Percentiles rank a stretch among this genome's conserved stretches.
phyloP scores from a whole-genome alignment of 2,888 invertebrate genomes.

The Clistopyga incitator region DNA sequence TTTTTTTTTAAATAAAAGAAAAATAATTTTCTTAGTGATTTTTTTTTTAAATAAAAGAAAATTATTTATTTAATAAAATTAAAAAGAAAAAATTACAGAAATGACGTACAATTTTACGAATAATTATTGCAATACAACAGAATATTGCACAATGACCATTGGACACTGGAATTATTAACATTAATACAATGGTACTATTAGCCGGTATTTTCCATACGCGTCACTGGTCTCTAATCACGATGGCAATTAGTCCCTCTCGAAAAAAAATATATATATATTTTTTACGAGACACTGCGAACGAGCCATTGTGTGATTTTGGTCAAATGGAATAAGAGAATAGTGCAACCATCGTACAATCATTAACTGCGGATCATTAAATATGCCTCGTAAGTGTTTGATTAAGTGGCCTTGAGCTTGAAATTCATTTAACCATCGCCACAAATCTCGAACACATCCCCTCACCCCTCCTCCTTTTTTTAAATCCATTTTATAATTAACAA shows the following conservation, averaged over 20 bases:
- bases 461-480: too few species aligned
- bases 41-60: too few species aligned
- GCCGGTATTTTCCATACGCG: not conserved
- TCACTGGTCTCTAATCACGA: not conserved
- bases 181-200: not conserved
- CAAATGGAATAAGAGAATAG: not conserved
- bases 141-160: not conserved
- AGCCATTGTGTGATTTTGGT: not conserved
- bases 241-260: not conserved
- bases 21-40: too few species aligned
- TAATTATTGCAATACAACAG: not conserved
- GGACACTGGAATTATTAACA: not conserved
- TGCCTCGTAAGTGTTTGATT: slow-evolving; percentile 16
- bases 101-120: too few species aligned
- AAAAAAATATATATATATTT: too few species aligned
- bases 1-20: too few species aligned
- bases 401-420: slow-evolving; percentile 7
- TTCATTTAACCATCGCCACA: not conserved
- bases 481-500: too few species aligned
- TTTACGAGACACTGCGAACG: not conserved
- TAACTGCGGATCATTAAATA: slow-evolving; percentile 18
- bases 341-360: not conserved
- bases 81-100: too few species aligned
- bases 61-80: too few species aligned
- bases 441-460: not conserved